Evolutionary conservation across 1,140 invertebrate genomes (phyloP).

Genomic region (Drosophila prosaltans): DNA sequence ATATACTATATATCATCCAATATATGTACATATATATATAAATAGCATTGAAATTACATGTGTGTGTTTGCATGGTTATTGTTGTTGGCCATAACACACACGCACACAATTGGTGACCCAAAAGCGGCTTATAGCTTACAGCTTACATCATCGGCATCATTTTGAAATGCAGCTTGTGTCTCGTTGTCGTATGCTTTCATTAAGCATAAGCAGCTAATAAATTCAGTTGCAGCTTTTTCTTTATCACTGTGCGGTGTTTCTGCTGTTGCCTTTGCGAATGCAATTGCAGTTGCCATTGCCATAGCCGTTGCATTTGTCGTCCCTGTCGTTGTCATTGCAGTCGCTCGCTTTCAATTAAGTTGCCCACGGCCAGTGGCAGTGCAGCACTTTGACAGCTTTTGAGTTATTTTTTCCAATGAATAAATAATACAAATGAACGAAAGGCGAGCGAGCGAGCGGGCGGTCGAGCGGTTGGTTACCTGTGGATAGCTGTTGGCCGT

Average conservation of each 20-base stretch:
- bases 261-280: conserved; percentile 5
- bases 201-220: conserved; percentile 55
- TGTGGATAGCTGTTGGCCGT: conserved; percentile 38
- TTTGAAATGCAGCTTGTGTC: background rate
- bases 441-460: background rate
- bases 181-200: conserved; percentile 17
- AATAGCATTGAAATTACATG: conserved; percentile 47
- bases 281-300: conserved; percentile 12
- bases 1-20: conserved; percentile 34
- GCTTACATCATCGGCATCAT: conserved; percentile 12
- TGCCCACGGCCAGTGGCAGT: conserved; percentile 16
- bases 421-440: conserved; percentile 54
- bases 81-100: conserved; percentile 8
- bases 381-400: conserved; percentile 63
- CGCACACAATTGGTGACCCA: background rate
- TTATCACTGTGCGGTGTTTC: background rate
- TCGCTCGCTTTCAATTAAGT: conserved; percentile 59
- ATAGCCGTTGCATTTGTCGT: background rate
- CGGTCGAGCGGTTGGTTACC: conserved; percentile 18
- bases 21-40: conserved; percentile 43
- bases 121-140: conserved; percentile 39
- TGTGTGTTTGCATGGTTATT: background rate
- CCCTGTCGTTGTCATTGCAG: conserved; percentile 15
- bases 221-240: background rate
- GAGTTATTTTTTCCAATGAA: conserved; percentile 65